phyloP scores from a whole-genome alignment of 2,888 invertebrate species.

The Steinernema scapterisci region DNA sequence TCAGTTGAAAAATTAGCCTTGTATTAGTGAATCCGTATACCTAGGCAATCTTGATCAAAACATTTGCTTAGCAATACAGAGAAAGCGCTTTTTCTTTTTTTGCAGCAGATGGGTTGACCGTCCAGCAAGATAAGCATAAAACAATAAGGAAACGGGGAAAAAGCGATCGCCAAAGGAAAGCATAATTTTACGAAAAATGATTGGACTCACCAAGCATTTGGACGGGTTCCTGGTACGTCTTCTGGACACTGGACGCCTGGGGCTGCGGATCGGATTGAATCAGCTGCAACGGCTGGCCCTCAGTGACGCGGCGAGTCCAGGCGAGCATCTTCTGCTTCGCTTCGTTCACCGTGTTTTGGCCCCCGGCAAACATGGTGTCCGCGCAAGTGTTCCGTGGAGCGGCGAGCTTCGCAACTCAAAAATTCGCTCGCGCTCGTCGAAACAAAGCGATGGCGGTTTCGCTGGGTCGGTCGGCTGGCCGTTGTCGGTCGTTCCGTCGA shows the following conservation, averaged over 20 bases:
- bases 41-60: no score
- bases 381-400: no score
- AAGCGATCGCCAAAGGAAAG: no score
- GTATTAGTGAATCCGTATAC: no score
- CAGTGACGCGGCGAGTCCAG: slow-evolving; percentile 2
- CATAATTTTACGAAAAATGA: no score
- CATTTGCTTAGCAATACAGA: no score
- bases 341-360: slow-evolving; percentile 9
- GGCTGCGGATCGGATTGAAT: neutral
- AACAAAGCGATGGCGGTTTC: neutral
- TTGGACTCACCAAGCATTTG: neutral
- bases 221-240: neutral
- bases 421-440: neutral
- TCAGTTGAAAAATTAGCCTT: no score
- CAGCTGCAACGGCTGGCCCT: neutral
- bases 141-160: no score
- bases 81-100: no score
- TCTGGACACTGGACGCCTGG: neutral
- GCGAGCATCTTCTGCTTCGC: slow-evolving; percentile 24
- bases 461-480: neutral
- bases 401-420: no score
- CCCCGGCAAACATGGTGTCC: neutral
- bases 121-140: no score
- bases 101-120: no score
- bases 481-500: neutral